Base-by-base conservation (phyloP, 2,888 invertebrate species). In the Andrena bicolor region DNA sequence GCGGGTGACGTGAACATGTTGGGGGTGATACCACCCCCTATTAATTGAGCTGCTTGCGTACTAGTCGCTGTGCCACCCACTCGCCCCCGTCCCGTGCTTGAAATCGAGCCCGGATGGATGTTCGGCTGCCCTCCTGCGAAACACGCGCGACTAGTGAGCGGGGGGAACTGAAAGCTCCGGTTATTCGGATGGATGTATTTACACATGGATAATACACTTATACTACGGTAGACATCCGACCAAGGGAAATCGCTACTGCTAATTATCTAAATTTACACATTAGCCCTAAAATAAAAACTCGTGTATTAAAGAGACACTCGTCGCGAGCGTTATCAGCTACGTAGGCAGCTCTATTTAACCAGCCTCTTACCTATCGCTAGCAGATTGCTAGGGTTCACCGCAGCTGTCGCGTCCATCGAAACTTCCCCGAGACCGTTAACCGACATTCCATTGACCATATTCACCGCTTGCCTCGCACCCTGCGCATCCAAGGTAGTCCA, bases 401-500 rank as follows among this genome's bases (percentile, higher is more conserved):
- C 94, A 88, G 96, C 95, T 76, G 95, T 95, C 74, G 96, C 96
- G 91, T 96, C 96, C 95, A 96, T 96, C 28, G 96, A 95, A 80
- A 96, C 96, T 93, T 97, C 97, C 26, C 96, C 96, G 56, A 97
- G 94, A 72, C 97, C 97, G 91, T 97, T 97, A 28, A 97, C 96
- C 28, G 96, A 96, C 94, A 97, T 96, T 76, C 97, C 97, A 92
- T 97, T 97, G 35, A 97, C 96, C 95, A 97, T 96, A 92, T 96
- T 97, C 76, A 96, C 96, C 86, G 96, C 96, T 95, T 94, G 94
- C 80, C 95, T 93, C 23, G 95, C 95, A 83, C 96, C 97, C 91
- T 97, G 97, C 3, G 97, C 96, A 93, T 98, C 98, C 88, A 98
- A 94, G 75, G 97, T 97, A 89, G 96, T 96, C 98, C 98, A 98